Evolutionary conservation across 2,797 vertebrate species (phyloP), one percentile per base, ranked within the genome.

Genomic region (Ceyx erithaca): DNA sequence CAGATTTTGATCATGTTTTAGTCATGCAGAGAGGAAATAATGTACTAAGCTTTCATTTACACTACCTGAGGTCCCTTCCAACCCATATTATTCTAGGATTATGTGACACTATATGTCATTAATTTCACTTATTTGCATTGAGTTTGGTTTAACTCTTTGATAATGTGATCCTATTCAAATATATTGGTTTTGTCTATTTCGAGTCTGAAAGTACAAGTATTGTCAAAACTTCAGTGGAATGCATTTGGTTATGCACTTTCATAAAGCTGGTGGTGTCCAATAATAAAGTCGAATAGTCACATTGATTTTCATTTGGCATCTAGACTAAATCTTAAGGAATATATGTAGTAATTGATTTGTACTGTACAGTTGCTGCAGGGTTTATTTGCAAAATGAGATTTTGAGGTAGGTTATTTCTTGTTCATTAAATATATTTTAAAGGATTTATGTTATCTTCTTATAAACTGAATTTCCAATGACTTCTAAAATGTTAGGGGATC

Each of bases 341-440:
- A 72, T 73, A 80, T 76, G 85, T 76, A 81, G 30, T 85, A 97
- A 96, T 93, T 89, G 79, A 87, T 92, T 91, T 89, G 85, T 80
- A 84, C 75, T 86, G 71, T 82, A 66, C 35, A 92, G 64, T 93
- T 95, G 86, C 95, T 95, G 69, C 46, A 84, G 93, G 94, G 62
- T 91, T 96, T 97, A 89, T 95, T 97, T 96, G 91, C 81, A 95
- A 93, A 96, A 90, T 96, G 94, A 97, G 86, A 91, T 94, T 94
- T 96, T 93, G 54, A 69, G 22, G 10, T 52, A 81, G 55, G 62
- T 70, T 85, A 16, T 92, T 87, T 89, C 92, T 96, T 96, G 94
- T 95, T 66, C 95, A 97, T 97, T 96, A 97, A 97, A 95, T 96
- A 89, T 94, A 92, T 97, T 96, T 96, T 31, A 95, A 97, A 92